Evolutionary conservation across 2,888 invertebrate species (phyloP).

Genomic region (Thera obeliscata): DNA sequence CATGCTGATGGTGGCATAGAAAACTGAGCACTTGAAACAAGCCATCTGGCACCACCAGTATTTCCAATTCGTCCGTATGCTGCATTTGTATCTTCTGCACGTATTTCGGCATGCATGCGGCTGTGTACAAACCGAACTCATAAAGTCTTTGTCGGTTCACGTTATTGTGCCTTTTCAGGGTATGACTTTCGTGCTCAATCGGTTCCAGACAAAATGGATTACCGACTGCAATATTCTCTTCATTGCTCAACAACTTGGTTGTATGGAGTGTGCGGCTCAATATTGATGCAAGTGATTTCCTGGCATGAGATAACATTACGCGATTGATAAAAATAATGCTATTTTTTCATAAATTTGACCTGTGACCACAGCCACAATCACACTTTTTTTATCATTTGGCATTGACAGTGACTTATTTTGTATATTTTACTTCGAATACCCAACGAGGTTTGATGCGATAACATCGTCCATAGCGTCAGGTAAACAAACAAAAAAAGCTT

Average conservation of each 20-base stretch:
- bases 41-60: conserved; percentile 70
- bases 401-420: neutral
- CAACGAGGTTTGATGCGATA: too few species aligned
- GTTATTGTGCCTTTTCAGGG: conserved; percentile 67
- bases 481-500: too few species aligned
- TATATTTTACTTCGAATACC: too few species aligned
- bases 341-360: neutral
- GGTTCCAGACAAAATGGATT: conserved; percentile 62
- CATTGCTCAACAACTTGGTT: conserved; percentile 13
- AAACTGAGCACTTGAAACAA: conserved; percentile 65
- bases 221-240: conserved; percentile 13
- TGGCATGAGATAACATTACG: conserved; percentile 36
- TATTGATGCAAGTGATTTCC: conserved; percentile 35
- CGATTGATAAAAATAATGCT: neutral
- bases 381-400: neutral
- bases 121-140: conserved; percentile 74
- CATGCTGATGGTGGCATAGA: conserved; percentile 68
- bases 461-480: too few species aligned
- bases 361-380: neutral
- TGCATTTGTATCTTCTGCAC: conserved; percentile 75
- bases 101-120: conserved; percentile 72
- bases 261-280: conserved; percentile 41
- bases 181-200: conserved; percentile 55
- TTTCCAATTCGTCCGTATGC: conserved; percentile 70
- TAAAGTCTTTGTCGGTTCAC: conserved; percentile 63